Percentiles rank a stretch among this genome's conserved stretches.
Conservation (phyloP, 2,888 invertebrate genomes). For the Amphimallon solstitiale region DNA sequence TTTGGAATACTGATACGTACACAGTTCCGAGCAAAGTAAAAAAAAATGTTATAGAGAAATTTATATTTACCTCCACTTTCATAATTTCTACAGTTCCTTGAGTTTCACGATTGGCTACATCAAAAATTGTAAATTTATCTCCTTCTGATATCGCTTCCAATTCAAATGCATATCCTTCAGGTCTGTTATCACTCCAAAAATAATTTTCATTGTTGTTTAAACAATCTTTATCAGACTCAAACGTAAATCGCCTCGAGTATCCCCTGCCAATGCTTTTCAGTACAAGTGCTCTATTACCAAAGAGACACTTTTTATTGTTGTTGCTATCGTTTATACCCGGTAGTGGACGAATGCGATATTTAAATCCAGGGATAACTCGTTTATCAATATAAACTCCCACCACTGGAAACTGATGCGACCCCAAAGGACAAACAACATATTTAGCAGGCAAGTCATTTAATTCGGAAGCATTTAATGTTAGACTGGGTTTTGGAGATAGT, state of each 20-base stretch:
- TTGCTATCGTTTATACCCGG: slow-evolving; percentile 61
- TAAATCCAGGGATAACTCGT: slow-evolving; percentile 77
- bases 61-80: slow-evolving; percentile 69
- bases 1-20: slow-evolving; percentile 47
- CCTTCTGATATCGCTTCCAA: slow-evolving; percentile 74
- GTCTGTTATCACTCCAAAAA: slow-evolving; percentile 82
- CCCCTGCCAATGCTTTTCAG: slow-evolving; percentile 78
- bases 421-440: slow-evolving; percentile 71
- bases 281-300: slow-evolving; percentile 73
- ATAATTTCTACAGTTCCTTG: slow-evolving; percentile 75
- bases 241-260: slow-evolving; percentile 78
- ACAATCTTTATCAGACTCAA: slow-evolving; percentile 70
- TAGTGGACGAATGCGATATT: slow-evolving; percentile 76
- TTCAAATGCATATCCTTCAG: slow-evolving; percentile 79
- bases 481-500: slow-evolving; percentile 29
- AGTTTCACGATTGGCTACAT: slow-evolving; percentile 69
- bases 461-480: slow-evolving; percentile 67
- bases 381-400: slow-evolving; percentile 79
- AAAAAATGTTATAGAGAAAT: slow-evolving; percentile 28
- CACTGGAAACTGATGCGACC: slow-evolving; percentile 73
- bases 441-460: slow-evolving; percentile 74
- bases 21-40: slow-evolving; percentile 36
- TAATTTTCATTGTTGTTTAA: slow-evolving; percentile 76
- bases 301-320: slow-evolving; percentile 65
- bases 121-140: slow-evolving; percentile 78